Conservation (phyloP, 2,113 vertebrate species). For the Illadopsis cleaveri region DNA sequence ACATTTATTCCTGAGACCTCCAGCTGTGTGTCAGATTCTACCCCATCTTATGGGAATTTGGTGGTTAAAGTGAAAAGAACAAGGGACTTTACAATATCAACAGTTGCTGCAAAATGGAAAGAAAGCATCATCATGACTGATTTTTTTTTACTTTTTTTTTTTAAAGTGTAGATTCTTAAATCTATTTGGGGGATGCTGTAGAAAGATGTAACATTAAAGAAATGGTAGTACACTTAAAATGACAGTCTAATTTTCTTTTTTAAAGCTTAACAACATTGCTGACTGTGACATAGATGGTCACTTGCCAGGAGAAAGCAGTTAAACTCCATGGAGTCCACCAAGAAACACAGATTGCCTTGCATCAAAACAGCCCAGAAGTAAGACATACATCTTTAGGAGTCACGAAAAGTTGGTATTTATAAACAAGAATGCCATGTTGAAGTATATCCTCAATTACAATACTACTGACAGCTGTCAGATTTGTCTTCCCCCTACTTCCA, state of each 20-base stretch:
- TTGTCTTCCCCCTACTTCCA: background rate
- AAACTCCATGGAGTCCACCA: background rate
- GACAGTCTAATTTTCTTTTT: background rate
- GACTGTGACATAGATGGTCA: background rate
- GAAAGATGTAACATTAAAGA: background rate
- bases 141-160: background rate
- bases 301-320: background rate
- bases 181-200: background rate
- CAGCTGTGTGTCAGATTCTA: background rate
- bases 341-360: background rate
- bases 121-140: background rate
- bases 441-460: background rate
- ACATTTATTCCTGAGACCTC: background rate
- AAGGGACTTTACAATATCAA: background rate
- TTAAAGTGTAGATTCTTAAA: background rate
- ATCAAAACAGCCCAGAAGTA: rapidly evolving
- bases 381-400: background rate
- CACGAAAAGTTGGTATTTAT: background rate
- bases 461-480: background rate
- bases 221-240: background rate
- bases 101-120: background rate
- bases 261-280: background rate
- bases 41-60: background rate
- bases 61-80: background rate
- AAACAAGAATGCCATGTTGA: background rate